Evolutionary conservation across 2,888 invertebrate species (phyloP).

Genomic region (Colostygia pectinataria): DNA sequence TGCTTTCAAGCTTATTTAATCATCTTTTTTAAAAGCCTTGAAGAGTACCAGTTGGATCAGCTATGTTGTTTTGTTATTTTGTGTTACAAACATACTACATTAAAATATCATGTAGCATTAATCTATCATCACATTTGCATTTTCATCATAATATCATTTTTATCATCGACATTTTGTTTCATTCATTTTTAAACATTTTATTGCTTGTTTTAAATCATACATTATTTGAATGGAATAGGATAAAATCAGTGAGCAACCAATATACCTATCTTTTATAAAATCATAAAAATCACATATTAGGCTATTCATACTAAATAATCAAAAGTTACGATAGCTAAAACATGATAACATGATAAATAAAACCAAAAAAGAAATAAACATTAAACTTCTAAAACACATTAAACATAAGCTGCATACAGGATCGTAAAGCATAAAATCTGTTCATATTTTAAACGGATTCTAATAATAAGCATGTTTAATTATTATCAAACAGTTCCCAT

Average conservation of each 20-base stretch:
- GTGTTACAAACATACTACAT: constrained; percentile 22
- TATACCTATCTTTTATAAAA: too few species aligned
- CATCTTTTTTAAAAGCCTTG: not conserved
- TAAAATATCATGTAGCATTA: constrained; percentile 32
- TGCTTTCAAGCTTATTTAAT: not conserved
- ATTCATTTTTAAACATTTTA: constrained; percentile 36
- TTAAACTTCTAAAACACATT: not conserved
- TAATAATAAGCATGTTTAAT: constrained; percentile 24
- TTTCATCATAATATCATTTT: constrained; percentile 46
- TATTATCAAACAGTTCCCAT: constrained; percentile 40
- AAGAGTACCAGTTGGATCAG: constrained; percentile 30
- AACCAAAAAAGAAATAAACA: not conserved
- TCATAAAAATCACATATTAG: too few species aligned
- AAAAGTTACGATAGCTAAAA: too few species aligned
- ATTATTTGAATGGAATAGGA: constrained; percentile 17
- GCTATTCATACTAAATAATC: too few species aligned
- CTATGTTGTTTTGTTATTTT: constrained; percentile 23
- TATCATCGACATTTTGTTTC: constrained; percentile 37
- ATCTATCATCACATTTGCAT: constrained; percentile 48
- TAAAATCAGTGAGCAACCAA: not conserved
- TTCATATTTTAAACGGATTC: constrained; percentile 31
- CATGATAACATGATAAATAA: too few species aligned
- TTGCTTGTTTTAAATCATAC: constrained; percentile 15
- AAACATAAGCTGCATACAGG: not conserved
- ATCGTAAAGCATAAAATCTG: constrained; percentile 3